These are phyloP conservation scores for Mythimna lalbum DNA, from an alignment of 2,888 invertebrate species.

Conservation along the genomic window DNA sequence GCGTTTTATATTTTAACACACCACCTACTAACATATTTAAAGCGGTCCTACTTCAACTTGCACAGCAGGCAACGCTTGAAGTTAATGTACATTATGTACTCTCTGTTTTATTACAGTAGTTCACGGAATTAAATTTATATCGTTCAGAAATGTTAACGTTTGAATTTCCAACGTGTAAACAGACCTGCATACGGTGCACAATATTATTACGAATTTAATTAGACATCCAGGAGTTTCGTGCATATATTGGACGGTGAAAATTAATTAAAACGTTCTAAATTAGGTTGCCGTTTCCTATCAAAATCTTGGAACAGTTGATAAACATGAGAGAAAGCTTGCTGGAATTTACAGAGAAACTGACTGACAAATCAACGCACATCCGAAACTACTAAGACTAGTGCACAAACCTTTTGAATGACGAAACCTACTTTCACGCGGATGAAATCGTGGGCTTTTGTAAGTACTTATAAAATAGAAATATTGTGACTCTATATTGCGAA, in stretches of 20 bases:
- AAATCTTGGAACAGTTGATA: neutral
- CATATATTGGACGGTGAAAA: conserved; percentile 1
- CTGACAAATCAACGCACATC: too few species aligned
- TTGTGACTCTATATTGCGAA: too few species aligned
- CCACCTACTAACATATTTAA: conserved; percentile 30
- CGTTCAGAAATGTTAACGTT: conserved; percentile 33
- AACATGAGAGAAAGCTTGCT: neutral
- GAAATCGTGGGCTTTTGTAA: too few species aligned
- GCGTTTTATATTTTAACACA: neutral
- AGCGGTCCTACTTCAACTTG: conserved; percentile 29
- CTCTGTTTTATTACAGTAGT: conserved; percentile 37
- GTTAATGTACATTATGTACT: conserved; percentile 39
- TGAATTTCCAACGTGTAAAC: conserved; percentile 28
- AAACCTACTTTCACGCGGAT: too few species aligned
- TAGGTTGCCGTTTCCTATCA: neutral
- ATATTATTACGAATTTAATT: neutral
- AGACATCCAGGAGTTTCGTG: neutral
- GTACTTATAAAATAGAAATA: too few species aligned
- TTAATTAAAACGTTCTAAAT: neutral
- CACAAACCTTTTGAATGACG: too few species aligned
- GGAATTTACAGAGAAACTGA: too few species aligned
- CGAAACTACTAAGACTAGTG: too few species aligned
- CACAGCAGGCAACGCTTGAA: conserved; percentile 35
- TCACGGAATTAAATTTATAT: conserved; percentile 46
- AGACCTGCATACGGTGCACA: conserved; percentile 2